phyloP scores from a whole-genome alignment of 2,113 vertebrate genomes.

The Oryctolagus cuniculus region mOryCun1.1 NC_091442.1:7169001-7169500 shows the following conservation, averaged over 20 bases:
- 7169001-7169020: too few relatives aligned
- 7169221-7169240: background rate
- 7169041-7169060: too few relatives aligned
- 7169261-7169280: background rate
- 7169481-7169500: background rate
- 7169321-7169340: background rate
- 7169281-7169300: background rate
- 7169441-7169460: background rate
- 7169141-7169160: too few relatives aligned
- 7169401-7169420: rapidly evolving
- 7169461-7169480: rapidly evolving
- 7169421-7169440: background rate
- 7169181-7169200: background rate
- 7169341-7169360: rapidly evolving
- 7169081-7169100: too few relatives aligned
- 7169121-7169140: too few relatives aligned
- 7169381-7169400: too few relatives aligned
- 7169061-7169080: too few relatives aligned
- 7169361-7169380: too few relatives aligned
- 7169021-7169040: too few relatives aligned
- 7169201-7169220: background rate
- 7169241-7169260: background rate
- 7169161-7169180: too few relatives aligned
- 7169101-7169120: too few relatives aligned
- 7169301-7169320: rapidly evolving